Evolutionary conservation across 2,888 invertebrate species (phyloP).

Genomic region (Synergus umbraculus): DNA sequence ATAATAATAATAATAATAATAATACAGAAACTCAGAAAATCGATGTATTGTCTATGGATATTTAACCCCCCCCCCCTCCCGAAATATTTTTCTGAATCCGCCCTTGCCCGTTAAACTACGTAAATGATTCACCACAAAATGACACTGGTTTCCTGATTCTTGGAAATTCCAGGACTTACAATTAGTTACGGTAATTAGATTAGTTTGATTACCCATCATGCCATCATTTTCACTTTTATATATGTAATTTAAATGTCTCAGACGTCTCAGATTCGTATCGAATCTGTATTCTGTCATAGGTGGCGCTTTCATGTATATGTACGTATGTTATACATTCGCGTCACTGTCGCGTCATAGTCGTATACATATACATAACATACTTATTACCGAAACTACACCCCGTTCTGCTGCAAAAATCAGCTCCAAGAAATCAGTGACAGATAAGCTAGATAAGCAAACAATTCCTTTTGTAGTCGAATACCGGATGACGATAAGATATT

Average conservation of each 20-base stretch:
- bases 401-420: not conserved
- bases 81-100: too few species aligned
- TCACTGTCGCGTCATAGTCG: too few species aligned
- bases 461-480: not conserved
- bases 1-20: too few species aligned
- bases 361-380: not conserved
- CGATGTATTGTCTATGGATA: too few species aligned
- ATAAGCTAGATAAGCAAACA: constrained; percentile 10
- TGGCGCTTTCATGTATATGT: not conserved
- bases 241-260: too few species aligned
- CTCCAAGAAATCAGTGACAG: not conserved
- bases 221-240: constrained; percentile 9
- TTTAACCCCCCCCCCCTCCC: too few species aligned
- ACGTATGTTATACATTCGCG: too few species aligned
- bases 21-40: too few species aligned
- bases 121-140: not conserved
- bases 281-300: not conserved
- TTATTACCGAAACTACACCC: constrained; percentile 13
- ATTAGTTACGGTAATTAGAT: constrained; percentile 12
- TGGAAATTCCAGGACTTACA: not conserved
- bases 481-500: not conserved
- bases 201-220: not conserved
- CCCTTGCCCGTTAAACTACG: too few species aligned
- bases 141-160: not conserved
- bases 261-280: not conserved